Evolutionary conservation across 2,113 vertebrate genomes (phyloP), one percentile per base, ranked within the genome.

Genomic region (Pomatostomus ruficeps): DNA sequence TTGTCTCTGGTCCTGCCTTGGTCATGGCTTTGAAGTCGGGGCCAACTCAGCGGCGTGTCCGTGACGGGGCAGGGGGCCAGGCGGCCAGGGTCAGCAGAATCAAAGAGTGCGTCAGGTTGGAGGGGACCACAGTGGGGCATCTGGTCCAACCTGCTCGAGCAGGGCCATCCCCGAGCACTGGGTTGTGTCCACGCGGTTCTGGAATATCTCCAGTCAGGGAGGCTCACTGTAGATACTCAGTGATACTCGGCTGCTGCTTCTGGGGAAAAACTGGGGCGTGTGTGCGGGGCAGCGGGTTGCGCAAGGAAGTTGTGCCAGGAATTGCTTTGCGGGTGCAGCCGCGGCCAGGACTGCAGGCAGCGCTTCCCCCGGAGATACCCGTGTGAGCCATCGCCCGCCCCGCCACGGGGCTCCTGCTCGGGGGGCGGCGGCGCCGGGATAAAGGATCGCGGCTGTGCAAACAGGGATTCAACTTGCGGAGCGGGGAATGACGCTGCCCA

Each of bases 391-490:
- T 11, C 12, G 62, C 20, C 61, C 31, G 36, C 10, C 38, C 29
- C 42, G n/a, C 15, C 35, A 2, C 6, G 1, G 2, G n/a, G 55
- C 45, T 23, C 6, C 58, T 23, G 25, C 57, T 8, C 2, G 20
- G 1, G 31, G n/a, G 38, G 11, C 22, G 59, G 61, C 42, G 17
- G 24, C 40, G 9, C 7, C 2, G 31, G 38, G 1, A 2, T 2
- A 5, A 11, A 7, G 72, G 46, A 3, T 14, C 5, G 36, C 12
- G 21, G 2, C 23, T 10, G 68, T 2, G 62, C 14, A 10, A 43
- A 40, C 15, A 7, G 7, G 42, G 58, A 2, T 12, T 25, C 22
- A 1, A 0, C 17, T 0, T 0, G 0, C 2, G 19, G 9, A 24
- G 45, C 21, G 7, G 12, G 7, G 65, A 29, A 4, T 1, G 35